Conservation (phyloP, 2,888 invertebrate genomes). For the Nemurella pictetii region DNA sequence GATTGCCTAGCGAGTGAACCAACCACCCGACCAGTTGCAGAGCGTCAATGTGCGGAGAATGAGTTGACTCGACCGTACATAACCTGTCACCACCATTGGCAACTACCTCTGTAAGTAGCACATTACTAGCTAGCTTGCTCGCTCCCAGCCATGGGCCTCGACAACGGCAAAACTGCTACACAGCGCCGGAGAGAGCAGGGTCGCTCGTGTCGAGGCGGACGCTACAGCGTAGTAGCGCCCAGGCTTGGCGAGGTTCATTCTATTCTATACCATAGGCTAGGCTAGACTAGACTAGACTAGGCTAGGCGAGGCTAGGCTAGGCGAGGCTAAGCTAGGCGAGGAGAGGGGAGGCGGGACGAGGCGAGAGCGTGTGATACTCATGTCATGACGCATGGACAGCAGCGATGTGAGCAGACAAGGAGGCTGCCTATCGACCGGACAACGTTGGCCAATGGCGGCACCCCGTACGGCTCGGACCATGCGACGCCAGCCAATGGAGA, state of each 20-base stretch:
- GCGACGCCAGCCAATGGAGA: not conserved
- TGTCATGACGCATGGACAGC: too few relatives aligned
- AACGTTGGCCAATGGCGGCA: not conserved
- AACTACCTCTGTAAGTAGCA: not conserved
- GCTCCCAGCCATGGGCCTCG: not conserved
- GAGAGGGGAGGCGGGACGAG: not conserved
- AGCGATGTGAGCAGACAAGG: too few relatives aligned
- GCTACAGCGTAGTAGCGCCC: not conserved
- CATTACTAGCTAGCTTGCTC: not conserved
- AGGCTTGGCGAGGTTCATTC: too few relatives aligned
- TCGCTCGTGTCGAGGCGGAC: not conserved
- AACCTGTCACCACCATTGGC: not conserved
- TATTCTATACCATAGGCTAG: too few relatives aligned
- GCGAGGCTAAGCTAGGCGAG: not conserved
- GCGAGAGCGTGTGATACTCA: not conserved
- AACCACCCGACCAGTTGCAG: not conserved
- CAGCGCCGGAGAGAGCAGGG: not conserved
- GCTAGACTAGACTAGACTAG: not conserved
- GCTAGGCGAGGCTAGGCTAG: not conserved
- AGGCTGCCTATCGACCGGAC: not conserved
- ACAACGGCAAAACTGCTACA: not conserved
- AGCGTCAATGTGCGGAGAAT: not conserved
- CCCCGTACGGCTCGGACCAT: not conserved
- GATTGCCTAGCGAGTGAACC: not conserved
- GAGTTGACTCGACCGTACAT: not conserved